These are phyloP conservation scores for Danaus plexippus DNA, from an alignment of 1,140 invertebrate species.

Conservation along the genomic window DNA sequence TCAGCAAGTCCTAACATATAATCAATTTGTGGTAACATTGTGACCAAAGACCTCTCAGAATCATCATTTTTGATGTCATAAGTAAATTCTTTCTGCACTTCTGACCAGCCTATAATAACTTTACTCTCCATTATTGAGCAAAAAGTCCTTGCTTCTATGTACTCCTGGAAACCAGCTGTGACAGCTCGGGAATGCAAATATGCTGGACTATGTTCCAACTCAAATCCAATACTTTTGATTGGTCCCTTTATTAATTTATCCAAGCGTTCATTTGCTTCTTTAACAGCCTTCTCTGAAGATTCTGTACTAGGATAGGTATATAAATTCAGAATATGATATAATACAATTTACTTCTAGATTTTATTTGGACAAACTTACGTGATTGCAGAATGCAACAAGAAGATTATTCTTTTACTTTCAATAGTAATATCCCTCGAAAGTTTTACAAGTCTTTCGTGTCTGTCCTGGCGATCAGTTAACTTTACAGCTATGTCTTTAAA, in stretches of 20 bases:
- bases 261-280: slow-evolving; percentile 78
- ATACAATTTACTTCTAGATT: slow-evolving; percentile 5
- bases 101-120: slow-evolving; percentile 38
- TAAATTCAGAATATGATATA: slow-evolving; percentile 4
- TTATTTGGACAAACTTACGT: slow-evolving; percentile 43
- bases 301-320: slow-evolving; percentile 66
- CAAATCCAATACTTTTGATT: slow-evolving; percentile 79
- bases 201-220: slow-evolving; percentile 80
- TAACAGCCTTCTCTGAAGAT: slow-evolving; percentile 72
- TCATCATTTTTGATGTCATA: slow-evolving; percentile 32
- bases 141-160: slow-evolving; percentile 83
- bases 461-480: slow-evolving; percentile 86
- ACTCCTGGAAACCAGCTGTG: slow-evolving; percentile 87
- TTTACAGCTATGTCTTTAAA: slow-evolving; percentile 80
- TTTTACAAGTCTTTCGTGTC: slow-evolving; percentile 88
- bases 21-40: slow-evolving; percentile 75
- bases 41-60: slow-evolving; percentile 27
- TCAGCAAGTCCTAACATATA: slow-evolving; percentile 90
- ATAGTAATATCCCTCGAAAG: slow-evolving; percentile 91
- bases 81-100: slow-evolving; percentile 47
- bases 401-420: slow-evolving; percentile 92
- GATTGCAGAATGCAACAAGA: slow-evolving; percentile 83
- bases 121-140: slow-evolving; percentile 53
- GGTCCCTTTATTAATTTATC: slow-evolving; percentile 73
- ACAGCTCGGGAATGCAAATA: slow-evolving; percentile 85